Conservation (phyloP, 2,797 vertebrate genomes). For the Dryobates pubescens region DNA sequence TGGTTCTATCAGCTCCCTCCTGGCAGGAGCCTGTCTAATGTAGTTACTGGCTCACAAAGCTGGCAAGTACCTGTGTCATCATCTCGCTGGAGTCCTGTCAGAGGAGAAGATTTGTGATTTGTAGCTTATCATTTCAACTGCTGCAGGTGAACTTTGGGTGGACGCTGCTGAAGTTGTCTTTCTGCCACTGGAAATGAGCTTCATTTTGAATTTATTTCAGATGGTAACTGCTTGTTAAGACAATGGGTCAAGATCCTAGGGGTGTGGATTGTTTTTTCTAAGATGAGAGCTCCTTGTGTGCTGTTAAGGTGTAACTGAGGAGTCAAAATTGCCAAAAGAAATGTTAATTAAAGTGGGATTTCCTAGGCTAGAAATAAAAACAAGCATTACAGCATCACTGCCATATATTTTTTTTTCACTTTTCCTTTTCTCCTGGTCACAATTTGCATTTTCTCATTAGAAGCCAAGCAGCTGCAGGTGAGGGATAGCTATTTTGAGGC, state of each 20-base stretch:
- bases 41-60: not conserved
- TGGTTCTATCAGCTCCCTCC: not conserved
- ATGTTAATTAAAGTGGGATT: not conserved
- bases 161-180: slow-evolving; percentile 22
- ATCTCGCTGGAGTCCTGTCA: not conserved
- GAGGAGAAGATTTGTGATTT: not conserved
- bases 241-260: not conserved
- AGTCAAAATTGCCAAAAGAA: not conserved
- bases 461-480: not conserved
- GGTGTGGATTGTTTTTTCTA: not conserved
- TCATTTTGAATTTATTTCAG: not conserved
- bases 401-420: slow-evolving; percentile 41
- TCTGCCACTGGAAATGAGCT: slow-evolving; percentile 12
- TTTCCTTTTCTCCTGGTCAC: slow-evolving; percentile 10
- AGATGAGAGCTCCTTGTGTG: slow-evolving; percentile 3
- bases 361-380: not conserved
- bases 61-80: not conserved
- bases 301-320: not conserved
- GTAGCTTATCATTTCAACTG: slow-evolving; percentile 17
- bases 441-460: slow-evolving; percentile 21
- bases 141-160: not conserved
- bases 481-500: not conserved
- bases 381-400: not conserved
- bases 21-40: not conserved
- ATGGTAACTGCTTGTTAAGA: slow-evolving; percentile 15